Evolutionary conservation across 1,140 invertebrate genomes (phyloP).

Genomic region (Leptopilina boulardi): DNA sequence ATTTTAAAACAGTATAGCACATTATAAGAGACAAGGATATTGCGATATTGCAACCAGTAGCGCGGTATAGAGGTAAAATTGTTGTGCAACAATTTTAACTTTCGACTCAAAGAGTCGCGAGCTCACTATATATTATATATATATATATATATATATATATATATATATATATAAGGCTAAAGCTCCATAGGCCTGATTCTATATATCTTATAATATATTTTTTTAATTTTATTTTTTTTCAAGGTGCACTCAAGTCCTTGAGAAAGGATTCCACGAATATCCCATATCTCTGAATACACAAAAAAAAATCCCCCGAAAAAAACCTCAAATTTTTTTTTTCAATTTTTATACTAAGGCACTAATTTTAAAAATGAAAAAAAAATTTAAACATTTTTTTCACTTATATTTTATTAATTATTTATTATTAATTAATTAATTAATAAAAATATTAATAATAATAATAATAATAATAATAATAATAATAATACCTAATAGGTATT

Average conservation of each 20-base stretch:
- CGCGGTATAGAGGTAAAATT: slow-evolving; percentile 39
- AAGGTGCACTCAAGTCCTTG: background rate
- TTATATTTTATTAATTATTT: no score
- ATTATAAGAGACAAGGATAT: slow-evolving; percentile 54
- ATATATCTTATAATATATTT: background rate
- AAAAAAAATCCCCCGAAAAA: background rate
- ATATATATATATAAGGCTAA: background rate
- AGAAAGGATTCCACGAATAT: background rate
- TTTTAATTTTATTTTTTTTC: no score
- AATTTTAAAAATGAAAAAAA: no score
- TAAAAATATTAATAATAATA: no score
- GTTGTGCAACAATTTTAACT: slow-evolving; percentile 65
- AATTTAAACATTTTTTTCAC: no score
- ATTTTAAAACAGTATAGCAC: slow-evolving; percentile 20
- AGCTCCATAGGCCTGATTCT: background rate
- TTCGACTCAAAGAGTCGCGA: slow-evolving; percentile 58
- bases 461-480: no score
- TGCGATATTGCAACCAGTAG: slow-evolving; percentile 61
- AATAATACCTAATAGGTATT: no score
- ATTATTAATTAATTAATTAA: no score
- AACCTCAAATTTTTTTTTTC: no score
- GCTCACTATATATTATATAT: slow-evolving; percentile 38
- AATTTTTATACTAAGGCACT: no score
- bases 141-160: background rate
- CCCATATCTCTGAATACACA: background rate